These are phyloP conservation scores for Indicator indicator DNA, from an alignment of 2,113 vertebrate genomes.

Conservation along the genomic window DNA sequence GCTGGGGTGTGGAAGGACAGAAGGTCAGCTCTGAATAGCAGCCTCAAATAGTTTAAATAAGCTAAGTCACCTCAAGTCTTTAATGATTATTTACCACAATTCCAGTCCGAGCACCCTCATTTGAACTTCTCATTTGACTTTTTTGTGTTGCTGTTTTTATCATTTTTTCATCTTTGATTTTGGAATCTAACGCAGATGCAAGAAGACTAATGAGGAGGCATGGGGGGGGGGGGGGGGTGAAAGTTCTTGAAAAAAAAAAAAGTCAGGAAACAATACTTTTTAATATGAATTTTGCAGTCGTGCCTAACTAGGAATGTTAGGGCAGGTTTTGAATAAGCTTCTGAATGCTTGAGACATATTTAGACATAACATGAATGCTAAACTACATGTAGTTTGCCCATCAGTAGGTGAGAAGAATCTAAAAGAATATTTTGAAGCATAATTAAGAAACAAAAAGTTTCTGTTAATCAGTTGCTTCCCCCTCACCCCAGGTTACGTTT, in stretches of 20 bases:
- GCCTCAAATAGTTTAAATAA: neutral
- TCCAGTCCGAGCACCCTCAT: neutral
- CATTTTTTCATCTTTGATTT: neutral
- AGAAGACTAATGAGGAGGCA: neutral
- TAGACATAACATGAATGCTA: neutral
- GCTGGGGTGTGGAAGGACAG: neutral
- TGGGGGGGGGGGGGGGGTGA: neutral
- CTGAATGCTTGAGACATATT: neutral
- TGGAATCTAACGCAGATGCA: neutral
- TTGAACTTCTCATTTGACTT: neutral
- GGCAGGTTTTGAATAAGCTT: neutral
- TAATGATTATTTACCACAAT: neutral
- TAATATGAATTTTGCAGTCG: neutral
- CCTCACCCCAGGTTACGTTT: constrained; percentile 25
- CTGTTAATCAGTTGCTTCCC: constrained; percentile 17
- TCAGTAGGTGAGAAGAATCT: neutral
- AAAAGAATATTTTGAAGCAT: constrained; percentile 12
- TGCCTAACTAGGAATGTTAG: neutral
- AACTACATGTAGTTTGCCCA: neutral
- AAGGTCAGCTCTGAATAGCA: neutral
- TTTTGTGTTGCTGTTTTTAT: neutral
- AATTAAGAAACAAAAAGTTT: constrained; percentile 54
- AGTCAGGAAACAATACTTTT: neutral
- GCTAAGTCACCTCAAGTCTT: neutral
- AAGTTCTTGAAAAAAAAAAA: neutral